These are phyloP conservation scores for Batillaria attramentaria DNA, from an alignment of 1,140 invertebrate genomes.

Conservation along the genomic window DNA sequence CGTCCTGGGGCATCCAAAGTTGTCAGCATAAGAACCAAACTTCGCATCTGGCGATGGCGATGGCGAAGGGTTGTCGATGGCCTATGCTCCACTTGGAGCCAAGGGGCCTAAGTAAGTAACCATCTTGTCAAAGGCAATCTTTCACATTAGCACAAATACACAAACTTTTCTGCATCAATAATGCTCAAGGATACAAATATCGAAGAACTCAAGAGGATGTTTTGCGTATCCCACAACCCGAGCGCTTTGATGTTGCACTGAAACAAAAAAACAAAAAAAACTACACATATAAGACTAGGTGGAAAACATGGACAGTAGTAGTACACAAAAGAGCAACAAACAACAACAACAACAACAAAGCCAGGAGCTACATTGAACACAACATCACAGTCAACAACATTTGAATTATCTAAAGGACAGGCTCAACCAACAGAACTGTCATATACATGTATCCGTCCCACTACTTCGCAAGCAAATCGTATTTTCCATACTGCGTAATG, in stretches of 20 bases:
- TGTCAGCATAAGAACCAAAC: no score
- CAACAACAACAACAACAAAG: not conserved
- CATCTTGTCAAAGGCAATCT: no score
- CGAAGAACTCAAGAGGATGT: conserved; percentile 75
- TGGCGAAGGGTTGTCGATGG: no score
- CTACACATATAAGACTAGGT: not conserved
- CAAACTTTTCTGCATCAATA: not conserved
- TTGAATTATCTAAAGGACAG: not conserved
- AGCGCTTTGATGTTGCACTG: conserved; percentile 75
- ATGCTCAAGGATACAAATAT: conserved; percentile 73
- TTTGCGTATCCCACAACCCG: conserved; percentile 72
- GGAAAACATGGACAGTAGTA: not conserved
- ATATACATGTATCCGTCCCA: not conserved
- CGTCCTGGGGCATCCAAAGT: no score
- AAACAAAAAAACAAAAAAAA: conserved; percentile 38
- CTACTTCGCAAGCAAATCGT: no score
- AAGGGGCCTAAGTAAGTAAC: no score
- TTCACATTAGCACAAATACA: not conserved
- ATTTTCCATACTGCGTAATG: no score
- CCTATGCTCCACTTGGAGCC: no score
- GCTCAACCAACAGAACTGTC: not conserved
- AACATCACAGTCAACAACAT: not conserved
- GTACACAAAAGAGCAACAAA: not conserved
- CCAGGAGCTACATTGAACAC: not conserved
- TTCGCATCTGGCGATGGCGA: no score